A percentile compares a stretch with the other conserved stretches of the same genome.
Conservation (phyloP, 2,113 vertebrate species). For the Okapia johnstoni region DNA sequence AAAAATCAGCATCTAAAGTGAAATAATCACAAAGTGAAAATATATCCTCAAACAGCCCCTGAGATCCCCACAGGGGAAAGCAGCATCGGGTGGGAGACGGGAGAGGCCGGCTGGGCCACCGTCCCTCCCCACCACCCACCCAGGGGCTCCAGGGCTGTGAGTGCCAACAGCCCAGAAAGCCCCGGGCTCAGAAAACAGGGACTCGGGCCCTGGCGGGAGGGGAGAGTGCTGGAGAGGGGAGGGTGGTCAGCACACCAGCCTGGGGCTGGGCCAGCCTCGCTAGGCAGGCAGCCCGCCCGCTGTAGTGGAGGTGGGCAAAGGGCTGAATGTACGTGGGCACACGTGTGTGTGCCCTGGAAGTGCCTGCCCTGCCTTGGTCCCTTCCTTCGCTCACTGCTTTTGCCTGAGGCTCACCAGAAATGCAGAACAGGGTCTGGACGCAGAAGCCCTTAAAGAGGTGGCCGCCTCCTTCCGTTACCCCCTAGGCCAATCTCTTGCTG, state of each 20-base stretch:
- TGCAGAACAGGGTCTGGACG: background rate
- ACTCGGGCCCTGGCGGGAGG: slow-evolving; percentile 31
- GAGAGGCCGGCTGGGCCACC: slow-evolving; percentile 34
- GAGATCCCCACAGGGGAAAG: slow-evolving; percentile 78
- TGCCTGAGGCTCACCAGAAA: background rate
- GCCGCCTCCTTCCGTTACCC: background rate
- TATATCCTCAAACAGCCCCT: slow-evolving; percentile 77
- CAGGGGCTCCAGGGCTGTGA: slow-evolving; percentile 68
- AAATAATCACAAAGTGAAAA: slow-evolving; percentile 77
- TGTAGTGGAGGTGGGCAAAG: background rate
- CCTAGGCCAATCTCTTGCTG: slow-evolving; percentile 35
- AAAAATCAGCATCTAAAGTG: slow-evolving; percentile 71
- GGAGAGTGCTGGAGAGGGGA: background rate
- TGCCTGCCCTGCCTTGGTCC: slow-evolving; percentile 58
- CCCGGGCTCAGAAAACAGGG: slow-evolving; percentile 76
- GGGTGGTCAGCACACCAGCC: background rate
- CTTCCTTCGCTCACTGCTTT: slow-evolving; percentile 36
- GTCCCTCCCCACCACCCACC: slow-evolving; percentile 66
- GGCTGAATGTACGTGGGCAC: background rate
- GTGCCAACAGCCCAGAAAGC: slow-evolving; percentile 64
- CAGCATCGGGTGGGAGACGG: slow-evolving; percentile 66
- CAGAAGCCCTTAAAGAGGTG: slow-evolving; percentile 62
- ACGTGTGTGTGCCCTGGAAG: background rate
- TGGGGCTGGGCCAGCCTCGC: background rate
- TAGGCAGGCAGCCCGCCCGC: slow-evolving; percentile 15